Evolutionary conservation across 37 sponge, comb jelly and placozoan genomes (phyloP), one percentile per base, ranked within the genome.

Genomic region (Axinella damicornis): DNA sequence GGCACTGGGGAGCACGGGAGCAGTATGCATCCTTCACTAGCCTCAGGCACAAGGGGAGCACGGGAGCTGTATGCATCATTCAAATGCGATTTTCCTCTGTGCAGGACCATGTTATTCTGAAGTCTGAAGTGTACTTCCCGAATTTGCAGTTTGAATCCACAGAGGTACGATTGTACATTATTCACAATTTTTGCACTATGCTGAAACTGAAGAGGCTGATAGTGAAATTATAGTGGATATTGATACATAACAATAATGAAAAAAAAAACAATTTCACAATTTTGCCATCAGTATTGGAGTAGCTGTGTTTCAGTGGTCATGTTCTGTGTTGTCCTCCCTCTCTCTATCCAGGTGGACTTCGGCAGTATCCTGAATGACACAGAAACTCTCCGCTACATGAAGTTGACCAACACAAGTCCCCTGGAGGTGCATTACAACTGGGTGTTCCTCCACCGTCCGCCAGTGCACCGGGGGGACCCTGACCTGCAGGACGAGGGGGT

Each of bases 281-380:
- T 15, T 18, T 56, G 57, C 25, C 27, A 24, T 25, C 6, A 30
- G 20, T 37, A 36, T 31, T 39, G 11, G 22, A 36, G 40, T 71
- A 71, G 24, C 17, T 71, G 41, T 71, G 40, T 71, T 35, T 2
- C 4, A 25, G n/a, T 16, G 39, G 17, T 1, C 17, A 21, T 25
- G 13, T 12, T 1, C 15, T 38, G 24, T n/a, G n/a, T n/a, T n/a
- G n/a, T 15, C 20, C 63, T 2, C 20, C 21, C 24, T 35, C 1
- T 19, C 36, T 38, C 17, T 36, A 20, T 17, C 18, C 61, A 80
- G 85, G 72, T 98, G 57, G 95, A 98, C 17, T 98, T 98, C 85
- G 99, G 97, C 19, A 88, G 95, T 61, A 92, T 98, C 56, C 85
- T 98, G 64, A 96, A 98, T 73, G 95, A 98, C 83, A 98, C 97